These are phyloP conservation scores for Enteromius paludinosus DNA, from an alignment of 2,797 vertebrate genomes.

Conservation along the genomic window DNA sequence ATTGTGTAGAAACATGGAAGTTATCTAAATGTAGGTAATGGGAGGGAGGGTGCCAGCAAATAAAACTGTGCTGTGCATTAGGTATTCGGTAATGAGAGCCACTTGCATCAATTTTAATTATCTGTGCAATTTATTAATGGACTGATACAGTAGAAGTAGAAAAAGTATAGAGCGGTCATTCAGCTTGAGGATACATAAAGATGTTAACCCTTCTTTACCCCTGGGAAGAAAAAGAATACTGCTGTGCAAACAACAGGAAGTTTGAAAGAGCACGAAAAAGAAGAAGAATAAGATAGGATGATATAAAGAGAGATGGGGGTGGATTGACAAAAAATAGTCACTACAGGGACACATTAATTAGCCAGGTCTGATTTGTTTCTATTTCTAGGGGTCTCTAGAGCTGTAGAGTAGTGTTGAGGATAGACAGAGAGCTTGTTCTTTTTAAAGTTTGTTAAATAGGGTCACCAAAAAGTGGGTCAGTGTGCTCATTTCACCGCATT, in stretches of 20 bases:
- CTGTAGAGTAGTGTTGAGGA: constrained; percentile 67
- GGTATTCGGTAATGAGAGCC: background rate
- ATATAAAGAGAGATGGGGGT: background rate
- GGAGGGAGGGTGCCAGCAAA: background rate
- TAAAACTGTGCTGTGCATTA: background rate
- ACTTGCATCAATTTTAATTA: background rate
- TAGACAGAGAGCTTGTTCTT: constrained; percentile 73
- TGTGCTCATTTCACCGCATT: constrained; percentile 58
- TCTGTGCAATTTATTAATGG: background rate
- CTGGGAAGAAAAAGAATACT: background rate
- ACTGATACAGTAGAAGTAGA: background rate
- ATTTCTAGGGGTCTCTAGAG: constrained; percentile 74
- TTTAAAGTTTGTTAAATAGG: constrained; percentile 73
- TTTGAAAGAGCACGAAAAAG: background rate
- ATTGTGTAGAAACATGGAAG: background rate
- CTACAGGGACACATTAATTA: constrained; percentile 76
- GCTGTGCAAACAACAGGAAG: background rate
- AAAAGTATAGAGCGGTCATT: background rate
- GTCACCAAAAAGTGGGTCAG: constrained; percentile 75
- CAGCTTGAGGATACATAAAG: background rate
- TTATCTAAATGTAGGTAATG: background rate
- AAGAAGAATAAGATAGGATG: background rate
- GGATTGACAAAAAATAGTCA: constrained; percentile 53
- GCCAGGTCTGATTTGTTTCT: constrained; percentile 74
- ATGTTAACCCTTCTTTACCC: background rate